Conservation (phyloP, 2,797 vertebrate species). For the Hyperoplus immaculatus region DNA sequence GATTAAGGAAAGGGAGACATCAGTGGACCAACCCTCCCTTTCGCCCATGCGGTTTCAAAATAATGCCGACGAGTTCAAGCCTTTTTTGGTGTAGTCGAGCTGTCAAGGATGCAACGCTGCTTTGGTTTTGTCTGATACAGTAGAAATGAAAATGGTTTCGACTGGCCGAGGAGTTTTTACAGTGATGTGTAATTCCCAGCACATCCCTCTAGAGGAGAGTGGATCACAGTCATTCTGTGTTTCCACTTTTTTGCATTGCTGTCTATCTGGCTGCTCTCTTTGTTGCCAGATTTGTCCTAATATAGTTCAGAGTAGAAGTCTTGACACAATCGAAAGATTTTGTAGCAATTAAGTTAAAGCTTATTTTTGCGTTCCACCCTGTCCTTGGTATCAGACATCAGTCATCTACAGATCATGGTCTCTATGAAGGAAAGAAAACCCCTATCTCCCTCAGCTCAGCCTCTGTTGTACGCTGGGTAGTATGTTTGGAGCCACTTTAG, state of each 20-base stretch:
- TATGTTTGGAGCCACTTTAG: background rate
- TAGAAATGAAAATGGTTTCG: slow-evolving; percentile 36
- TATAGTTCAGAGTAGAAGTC: slow-evolving; percentile 11
- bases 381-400: background rate
- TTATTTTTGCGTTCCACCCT: background rate
- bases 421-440: background rate
- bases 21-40: slow-evolving; percentile 3
- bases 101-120: slow-evolving; percentile 25
- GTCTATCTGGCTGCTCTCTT: slow-evolving; percentile 1
- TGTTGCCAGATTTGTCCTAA: slow-evolving; percentile 4
- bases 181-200: slow-evolving; percentile 26
- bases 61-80: slow-evolving; percentile 37
- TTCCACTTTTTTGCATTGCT: background rate
- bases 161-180: slow-evolving; percentile 30
- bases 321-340: slow-evolving; percentile 9
- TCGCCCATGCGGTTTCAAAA: slow-evolving; percentile 7
- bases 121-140: slow-evolving; percentile 20
- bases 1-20: slow-evolving; percentile 64
- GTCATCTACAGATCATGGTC: background rate
- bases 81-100: slow-evolving; percentile 29
- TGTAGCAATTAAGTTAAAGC: background rate
- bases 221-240: slow-evolving; percentile 10
- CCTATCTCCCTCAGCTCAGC: background rate
- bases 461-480: background rate
- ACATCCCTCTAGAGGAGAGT: slow-evolving; percentile 12